These are phyloP conservation scores for Callimico goeldii DNA, from an alignment of 2,797 vertebrate species.

Conservation along the genomic window DNA sequence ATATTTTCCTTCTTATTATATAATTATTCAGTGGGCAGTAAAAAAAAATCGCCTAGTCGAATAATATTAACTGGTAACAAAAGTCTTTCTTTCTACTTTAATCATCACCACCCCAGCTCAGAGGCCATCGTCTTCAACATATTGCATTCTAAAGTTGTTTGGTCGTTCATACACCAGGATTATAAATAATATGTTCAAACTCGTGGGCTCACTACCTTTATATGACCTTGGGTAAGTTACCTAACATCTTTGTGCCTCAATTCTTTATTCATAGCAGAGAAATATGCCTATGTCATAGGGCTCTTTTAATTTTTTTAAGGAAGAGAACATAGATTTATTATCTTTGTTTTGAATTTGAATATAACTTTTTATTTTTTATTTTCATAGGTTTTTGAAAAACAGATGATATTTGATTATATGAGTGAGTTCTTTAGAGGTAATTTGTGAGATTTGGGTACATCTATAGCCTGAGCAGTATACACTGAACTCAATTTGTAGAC, in stretches of 20 bases:
- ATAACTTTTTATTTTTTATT: not conserved
- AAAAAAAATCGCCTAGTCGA: not conserved
- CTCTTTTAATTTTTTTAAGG: not conserved
- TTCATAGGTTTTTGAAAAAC: not conserved
- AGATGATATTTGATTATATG: not conserved
- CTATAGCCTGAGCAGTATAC: not conserved
- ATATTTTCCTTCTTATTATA: not conserved
- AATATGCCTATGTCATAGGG: not conserved
- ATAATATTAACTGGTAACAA: not conserved
- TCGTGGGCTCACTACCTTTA: not conserved
- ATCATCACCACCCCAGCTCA: not conserved
- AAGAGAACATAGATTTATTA: not conserved
- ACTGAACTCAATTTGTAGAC: not conserved
- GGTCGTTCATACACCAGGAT: not conserved
- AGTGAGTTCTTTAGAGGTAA: not conserved
- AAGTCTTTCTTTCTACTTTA: not conserved
- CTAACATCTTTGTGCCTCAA: not conserved
- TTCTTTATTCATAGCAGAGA: not conserved
- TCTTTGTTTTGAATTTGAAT: not conserved
- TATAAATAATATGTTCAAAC: not conserved
- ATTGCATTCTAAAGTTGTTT: not conserved
- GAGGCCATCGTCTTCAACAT: not conserved
- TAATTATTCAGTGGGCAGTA: not conserved
- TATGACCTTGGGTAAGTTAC: not conserved
- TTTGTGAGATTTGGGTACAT: not conserved